Base-by-base conservation (phyloP, 2,888 invertebrate genomes). In the Rambutsinella grinnellia region DNA sequence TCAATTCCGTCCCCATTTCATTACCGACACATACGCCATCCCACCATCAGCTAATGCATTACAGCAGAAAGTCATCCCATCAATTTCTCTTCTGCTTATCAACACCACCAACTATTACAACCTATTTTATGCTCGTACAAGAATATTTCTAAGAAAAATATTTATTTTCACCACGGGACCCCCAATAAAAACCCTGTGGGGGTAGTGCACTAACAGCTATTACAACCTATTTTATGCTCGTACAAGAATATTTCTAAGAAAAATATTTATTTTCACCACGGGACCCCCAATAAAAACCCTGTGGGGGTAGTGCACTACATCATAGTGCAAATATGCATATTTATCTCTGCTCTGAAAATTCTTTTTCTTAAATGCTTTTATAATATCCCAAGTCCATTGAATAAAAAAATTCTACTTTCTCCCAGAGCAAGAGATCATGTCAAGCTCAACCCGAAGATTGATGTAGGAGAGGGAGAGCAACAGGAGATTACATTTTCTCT, bases 351-450 rank as follows among this genome's bases (percentile, higher is more conserved):
- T 5, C 36, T 8, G 36, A 36, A 36, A 44, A 44, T 44, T 44
- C 44, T 44, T 44, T 13, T 13, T 10, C 6, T 6, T 44, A 10
- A 44, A 44, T 44, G 44, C 44, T 44, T 44, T 44, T 13, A 44
- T 13, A 10, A 13, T 13, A 44, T 44, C 8, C 8, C 8, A 44
- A 13, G n/a, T n/a, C n/a, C n/a, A n/a, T n/a, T n/a, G n/a, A n/a
- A n/a, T n/a, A n/a, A n/a, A n/a, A n/a, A n/a, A n/a, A n/a, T n/a
- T n/a, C n/a, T n/a, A n/a, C n/a, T n/a, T n/a, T n/a, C n/a, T n/a
- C n/a, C n/a, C n/a, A 72, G 60, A 72, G 47, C 65, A 72, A 58
- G 65, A 58, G 72, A 72, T 72, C 72, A 72, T 72, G 72, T 72
- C 72, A 72, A 44, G 60, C 66, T 72, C 51, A 72, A 66, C 65